Conservation (phyloP, 2,888 invertebrate genomes). For the Eupeodes luniger region DNA sequence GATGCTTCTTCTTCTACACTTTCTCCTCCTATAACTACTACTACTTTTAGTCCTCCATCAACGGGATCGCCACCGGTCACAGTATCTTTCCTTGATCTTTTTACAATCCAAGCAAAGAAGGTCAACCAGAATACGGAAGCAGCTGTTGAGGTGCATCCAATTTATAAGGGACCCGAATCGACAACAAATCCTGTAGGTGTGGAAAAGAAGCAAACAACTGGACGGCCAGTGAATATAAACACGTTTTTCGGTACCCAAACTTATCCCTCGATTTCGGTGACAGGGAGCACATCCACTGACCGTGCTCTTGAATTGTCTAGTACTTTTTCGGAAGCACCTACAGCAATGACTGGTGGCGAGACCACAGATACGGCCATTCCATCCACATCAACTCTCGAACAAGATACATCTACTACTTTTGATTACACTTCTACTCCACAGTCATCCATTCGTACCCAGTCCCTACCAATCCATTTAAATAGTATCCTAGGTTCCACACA, state of each 20-base stretch:
- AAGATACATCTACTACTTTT: conserved; percentile 23
- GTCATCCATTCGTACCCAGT: conserved; percentile 57
- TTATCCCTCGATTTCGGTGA: conserved; percentile 61
- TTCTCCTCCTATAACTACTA: conserved; percentile 48
- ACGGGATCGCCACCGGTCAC: conserved; percentile 74
- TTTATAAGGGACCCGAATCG: conserved; percentile 72
- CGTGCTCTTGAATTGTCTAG: conserved; percentile 40
- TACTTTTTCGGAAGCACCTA: background rate
- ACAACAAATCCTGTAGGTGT: conserved; percentile 49
- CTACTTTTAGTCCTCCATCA: conserved; percentile 54
- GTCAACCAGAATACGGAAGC: conserved; percentile 70
- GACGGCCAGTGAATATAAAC: conserved; percentile 29
- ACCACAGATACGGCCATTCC: conserved; percentile 50
- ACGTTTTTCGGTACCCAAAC: conserved; percentile 55
- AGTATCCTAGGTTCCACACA: conserved; percentile 74
- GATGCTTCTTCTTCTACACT: conserved; percentile 64
- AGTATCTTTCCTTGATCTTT: conserved; percentile 77
- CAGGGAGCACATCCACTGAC: conserved; percentile 59
- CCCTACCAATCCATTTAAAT: conserved; percentile 69
- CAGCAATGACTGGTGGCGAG: conserved; percentile 62
- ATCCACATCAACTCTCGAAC: conserved; percentile 43
- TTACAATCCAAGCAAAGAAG: conserved; percentile 77
- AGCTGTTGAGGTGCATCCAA: conserved; percentile 70
- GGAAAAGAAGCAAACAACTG: conserved; percentile 28
- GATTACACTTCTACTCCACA: conserved; percentile 52